Conservation (phyloP, 2,888 invertebrate species). For the Ditula angustiorana region DNA sequence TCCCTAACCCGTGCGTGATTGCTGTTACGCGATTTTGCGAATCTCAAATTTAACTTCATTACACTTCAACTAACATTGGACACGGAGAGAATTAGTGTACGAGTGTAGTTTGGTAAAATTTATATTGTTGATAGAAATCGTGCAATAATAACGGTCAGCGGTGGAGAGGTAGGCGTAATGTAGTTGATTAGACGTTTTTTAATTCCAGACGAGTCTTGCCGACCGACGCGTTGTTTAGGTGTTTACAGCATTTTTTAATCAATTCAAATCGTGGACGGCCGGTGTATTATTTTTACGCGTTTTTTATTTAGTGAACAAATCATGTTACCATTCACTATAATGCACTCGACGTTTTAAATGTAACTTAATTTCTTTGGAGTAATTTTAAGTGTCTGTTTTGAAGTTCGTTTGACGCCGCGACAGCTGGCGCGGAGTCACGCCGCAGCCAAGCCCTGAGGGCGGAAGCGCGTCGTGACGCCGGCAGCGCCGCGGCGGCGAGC, state of each 20-base stretch:
- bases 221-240: slow-evolving; percentile 16
- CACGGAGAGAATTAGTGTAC: background rate
- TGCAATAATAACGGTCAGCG: slow-evolving; percentile 36
- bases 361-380: slow-evolving; percentile 69
- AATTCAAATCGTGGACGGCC: slow-evolving; percentile 21
- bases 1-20: background rate
- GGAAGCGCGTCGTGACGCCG: slow-evolving; percentile 26
- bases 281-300: slow-evolving; percentile 44
- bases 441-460: no score
- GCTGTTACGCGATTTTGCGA: slow-evolving; percentile 29
- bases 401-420: slow-evolving; percentile 10
- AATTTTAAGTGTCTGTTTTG: slow-evolving; percentile 58
- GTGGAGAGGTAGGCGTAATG: background rate
- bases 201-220: slow-evolving; percentile 12
- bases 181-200: slow-evolving; percentile 12
- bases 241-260: slow-evolving; percentile 26
- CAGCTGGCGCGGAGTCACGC: slow-evolving; percentile 5
- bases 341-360: slow-evolving; percentile 71
- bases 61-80: slow-evolving; percentile 3
- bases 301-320: slow-evolving; percentile 79
- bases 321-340: slow-evolving; percentile 83
- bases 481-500: slow-evolving; percentile 27
- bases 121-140: slow-evolving; percentile 27
- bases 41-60: slow-evolving; percentile 34
- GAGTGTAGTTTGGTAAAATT: slow-evolving; percentile 24